Percentiles rank a stretch among this genome's conserved stretches.
phyloP scores from a whole-genome alignment of 2,888 invertebrate genomes.

The Eurytoma californica region DNA sequence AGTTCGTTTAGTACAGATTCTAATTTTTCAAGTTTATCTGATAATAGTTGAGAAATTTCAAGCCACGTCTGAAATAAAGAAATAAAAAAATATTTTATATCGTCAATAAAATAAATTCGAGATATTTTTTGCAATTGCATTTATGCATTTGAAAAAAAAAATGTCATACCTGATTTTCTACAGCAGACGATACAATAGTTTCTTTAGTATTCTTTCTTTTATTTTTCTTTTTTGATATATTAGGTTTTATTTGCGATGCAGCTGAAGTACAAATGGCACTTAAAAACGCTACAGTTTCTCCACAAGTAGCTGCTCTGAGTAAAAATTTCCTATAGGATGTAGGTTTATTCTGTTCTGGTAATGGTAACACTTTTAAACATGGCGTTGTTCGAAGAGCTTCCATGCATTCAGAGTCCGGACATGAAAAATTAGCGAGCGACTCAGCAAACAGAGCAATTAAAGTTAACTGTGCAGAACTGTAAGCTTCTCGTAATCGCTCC shows the following conservation, averaged over 20 bases:
- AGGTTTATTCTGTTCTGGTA: conserved; percentile 65
- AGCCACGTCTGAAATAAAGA: conserved; percentile 68
- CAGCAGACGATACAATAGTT: conserved; percentile 60
- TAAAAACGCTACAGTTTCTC: conserved; percentile 71
- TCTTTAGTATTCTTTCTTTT: conserved; percentile 68
- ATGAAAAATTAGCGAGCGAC: conserved; percentile 64
- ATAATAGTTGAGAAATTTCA: conserved; percentile 64
- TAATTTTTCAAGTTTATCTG: conserved; percentile 65
- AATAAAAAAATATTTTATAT: neutral
- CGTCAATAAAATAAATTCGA: neutral
- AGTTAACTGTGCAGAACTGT: conserved; percentile 69
- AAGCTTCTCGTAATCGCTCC: conserved; percentile 70
- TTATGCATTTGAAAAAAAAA: neutral
- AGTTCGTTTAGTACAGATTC: conserved; percentile 65
- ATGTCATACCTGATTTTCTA: conserved; percentile 65
- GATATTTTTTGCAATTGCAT: neutral
- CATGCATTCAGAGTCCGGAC: conserved; percentile 67
- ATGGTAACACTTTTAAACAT: conserved; percentile 63
- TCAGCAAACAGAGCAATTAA: conserved; percentile 67
- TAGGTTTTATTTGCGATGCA: conserved; percentile 63
- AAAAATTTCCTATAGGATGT: conserved; percentile 69
- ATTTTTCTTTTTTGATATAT: conserved; percentile 66
- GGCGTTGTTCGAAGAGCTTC: conserved; percentile 62
- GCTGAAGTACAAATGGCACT: conserved; percentile 68
- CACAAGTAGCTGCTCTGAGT: conserved; percentile 71